Evolutionary conservation across 2,113 vertebrate species (phyloP), one percentile per base, ranked within the genome.

Genomic region (Brachyistius frenatus): DNA sequence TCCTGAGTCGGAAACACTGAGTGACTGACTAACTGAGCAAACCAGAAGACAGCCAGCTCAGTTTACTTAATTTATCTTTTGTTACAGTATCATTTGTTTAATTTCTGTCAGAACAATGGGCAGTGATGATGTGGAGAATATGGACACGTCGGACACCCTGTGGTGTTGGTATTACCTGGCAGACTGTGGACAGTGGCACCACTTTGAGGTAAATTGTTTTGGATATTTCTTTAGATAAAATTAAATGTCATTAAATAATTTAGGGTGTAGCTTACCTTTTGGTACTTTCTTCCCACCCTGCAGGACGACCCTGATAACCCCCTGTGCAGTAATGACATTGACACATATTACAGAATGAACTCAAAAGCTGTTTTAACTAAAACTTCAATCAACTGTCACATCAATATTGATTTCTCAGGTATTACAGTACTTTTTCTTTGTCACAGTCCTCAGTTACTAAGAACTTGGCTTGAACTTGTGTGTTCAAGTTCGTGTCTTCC

Each of bases 111-210:
- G n/a, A 10, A 70, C 5, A 23, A 83, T 79, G 75, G 54, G 10
- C 0, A 6, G 16, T 23, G 50, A 52, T 2, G 49, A 84, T 2
- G 57, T 73, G 55, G 96, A 96, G 49, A 83, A 91, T 2, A 98
- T 97, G 97, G 97, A 98, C 86, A 96, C 95, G 0, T 95, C 95
- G 0, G 95, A 96, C 1, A 91, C 78, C 0, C 94, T 94, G 11
- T 96, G 95, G 95, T 89, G 80, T 65, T 97, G 97, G 97, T 96
- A 95, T 89, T 97, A 96, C 76, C 88, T 96, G 84, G 96, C 94
- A 0, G 95, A 96, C 16, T 97, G 96, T 78, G 96, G 96, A 47
- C 93, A 94, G 80, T 97, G 97, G 96, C 96, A 97, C 83, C 95
- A 92, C 91, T 95, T 96, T 90, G 95, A 97, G 96, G 97, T 98